Conservation (phyloP, 1,140 invertebrate species). For the Drosophila athabasca region DNA sequence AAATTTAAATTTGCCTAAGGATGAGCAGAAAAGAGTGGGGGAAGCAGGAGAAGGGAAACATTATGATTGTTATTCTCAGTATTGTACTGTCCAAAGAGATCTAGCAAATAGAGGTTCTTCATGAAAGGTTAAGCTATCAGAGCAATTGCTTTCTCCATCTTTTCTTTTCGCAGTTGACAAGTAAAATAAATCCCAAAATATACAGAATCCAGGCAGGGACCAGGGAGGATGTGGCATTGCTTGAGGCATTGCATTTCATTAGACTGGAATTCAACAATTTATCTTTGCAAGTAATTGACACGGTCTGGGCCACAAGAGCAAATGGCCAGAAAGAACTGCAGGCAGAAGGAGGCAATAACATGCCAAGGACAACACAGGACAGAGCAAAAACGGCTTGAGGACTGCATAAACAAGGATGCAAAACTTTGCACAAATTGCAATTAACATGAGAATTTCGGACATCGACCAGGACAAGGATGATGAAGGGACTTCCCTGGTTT, state of each 20-base stretch:
- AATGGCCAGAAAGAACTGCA: conserved; percentile 29
- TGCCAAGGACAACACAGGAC: conserved; percentile 1
- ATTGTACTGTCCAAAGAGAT: no score
- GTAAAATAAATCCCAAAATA: no score
- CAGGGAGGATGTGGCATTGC: conserved; percentile 8
- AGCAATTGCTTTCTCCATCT: no score
- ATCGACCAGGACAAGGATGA: neutral
- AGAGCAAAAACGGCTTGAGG: neutral
- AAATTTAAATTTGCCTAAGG: no score
- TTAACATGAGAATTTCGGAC: conserved; percentile 53
- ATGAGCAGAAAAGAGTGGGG: no score
- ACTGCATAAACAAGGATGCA: conserved; percentile 12
- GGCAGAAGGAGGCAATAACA: conserved; percentile 28
- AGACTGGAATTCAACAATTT: conserved; percentile 48
- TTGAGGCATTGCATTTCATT: conserved; percentile 41
- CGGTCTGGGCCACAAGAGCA: conserved; percentile 19
- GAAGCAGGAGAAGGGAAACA: no score
- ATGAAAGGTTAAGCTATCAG: no score
- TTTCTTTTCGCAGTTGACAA: no score
- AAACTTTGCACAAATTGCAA: conserved; percentile 53
- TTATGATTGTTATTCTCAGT: no score
- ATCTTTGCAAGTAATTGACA: conserved; percentile 53
- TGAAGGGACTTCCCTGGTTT: conserved; percentile 9
- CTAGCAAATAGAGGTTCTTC: no score
- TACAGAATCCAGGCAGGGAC: no score